Conservation (phyloP, 2,888 invertebrate species). For the Xylocampa areola region DNA sequence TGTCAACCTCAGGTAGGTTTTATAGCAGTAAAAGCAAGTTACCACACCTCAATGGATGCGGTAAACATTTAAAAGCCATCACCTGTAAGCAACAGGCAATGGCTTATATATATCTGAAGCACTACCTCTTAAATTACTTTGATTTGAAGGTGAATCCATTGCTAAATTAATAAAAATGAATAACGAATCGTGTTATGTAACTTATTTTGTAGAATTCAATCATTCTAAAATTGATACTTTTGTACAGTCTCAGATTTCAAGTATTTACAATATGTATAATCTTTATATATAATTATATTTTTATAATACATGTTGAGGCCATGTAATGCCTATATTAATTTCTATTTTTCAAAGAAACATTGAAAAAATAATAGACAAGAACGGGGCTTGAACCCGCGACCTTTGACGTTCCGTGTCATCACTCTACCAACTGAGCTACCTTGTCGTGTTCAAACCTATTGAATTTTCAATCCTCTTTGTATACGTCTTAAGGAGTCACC, state of each 20-base stretch:
- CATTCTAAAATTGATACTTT: background rate
- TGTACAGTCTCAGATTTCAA: background rate
- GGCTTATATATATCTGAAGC: conserved; percentile 36
- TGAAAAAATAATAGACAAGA: too few species aligned
- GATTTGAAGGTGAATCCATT: conserved; percentile 34
- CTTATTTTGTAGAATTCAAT: background rate
- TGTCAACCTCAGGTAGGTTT: conserved; percentile 74
- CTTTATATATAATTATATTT: background rate
- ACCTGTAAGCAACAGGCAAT: conserved; percentile 42
- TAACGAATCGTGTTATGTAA: conserved; percentile 9
- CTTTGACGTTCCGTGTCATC: too few species aligned
- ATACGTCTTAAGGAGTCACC: too few species aligned
- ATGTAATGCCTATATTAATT: too few species aligned
- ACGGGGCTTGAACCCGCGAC: too few species aligned
- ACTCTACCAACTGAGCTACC: too few species aligned
- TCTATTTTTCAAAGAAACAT: too few species aligned
- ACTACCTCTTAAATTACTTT: conserved; percentile 25
- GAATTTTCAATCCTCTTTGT: too few species aligned
- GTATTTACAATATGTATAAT: background rate
- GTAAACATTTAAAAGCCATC: conserved; percentile 60
- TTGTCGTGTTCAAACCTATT: too few species aligned
- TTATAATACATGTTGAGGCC: too few species aligned
- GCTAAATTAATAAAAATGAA: conserved; percentile 35
- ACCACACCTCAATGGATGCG: conserved; percentile 67
- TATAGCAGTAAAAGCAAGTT: conserved; percentile 69